Evolutionary conservation across 2,113 vertebrate genomes (phyloP).

Genomic region (Peromyscus polionotus): DNA sequence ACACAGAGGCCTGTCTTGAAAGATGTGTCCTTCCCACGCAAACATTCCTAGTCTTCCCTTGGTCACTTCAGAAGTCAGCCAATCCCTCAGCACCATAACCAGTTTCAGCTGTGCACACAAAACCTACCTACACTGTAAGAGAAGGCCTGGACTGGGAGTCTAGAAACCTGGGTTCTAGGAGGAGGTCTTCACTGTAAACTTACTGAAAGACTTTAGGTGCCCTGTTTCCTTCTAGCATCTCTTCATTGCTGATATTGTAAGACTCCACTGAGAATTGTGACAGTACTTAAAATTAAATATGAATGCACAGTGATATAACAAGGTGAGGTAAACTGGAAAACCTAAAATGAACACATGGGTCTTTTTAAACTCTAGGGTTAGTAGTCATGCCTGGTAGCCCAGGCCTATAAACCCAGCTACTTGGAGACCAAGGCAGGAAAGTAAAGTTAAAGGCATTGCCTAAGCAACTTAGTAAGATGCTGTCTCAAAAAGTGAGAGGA

Average conservation of each 20-base stretch:
- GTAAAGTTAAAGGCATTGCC: background rate
- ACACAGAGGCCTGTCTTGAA: background rate
- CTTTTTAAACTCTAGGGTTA: slow-evolving; percentile 1
- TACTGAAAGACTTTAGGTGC: background rate
- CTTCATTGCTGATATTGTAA: background rate
- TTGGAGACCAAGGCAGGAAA: background rate
- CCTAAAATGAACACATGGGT: background rate
- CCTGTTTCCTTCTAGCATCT: background rate
- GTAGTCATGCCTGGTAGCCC: background rate
- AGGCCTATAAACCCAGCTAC: too few species aligned
- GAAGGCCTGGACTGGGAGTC: background rate
- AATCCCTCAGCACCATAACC: background rate
- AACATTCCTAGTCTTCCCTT: background rate
- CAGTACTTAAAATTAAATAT: background rate
- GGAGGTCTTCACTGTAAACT: background rate
- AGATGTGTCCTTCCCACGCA: background rate
- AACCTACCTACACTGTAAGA: background rate
- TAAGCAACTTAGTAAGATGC: background rate
- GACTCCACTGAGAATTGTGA: background rate
- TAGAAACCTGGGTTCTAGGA: background rate
- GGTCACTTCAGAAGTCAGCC: background rate
- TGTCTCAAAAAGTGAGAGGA: background rate
- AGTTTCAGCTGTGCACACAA: background rate
- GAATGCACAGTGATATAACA: background rate
- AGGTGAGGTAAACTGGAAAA: slow-evolving; percentile 2